These are phyloP conservation scores for Adelosebastes latens DNA, from an alignment of 2,797 vertebrate genomes.

Conservation along the genomic window DNA sequence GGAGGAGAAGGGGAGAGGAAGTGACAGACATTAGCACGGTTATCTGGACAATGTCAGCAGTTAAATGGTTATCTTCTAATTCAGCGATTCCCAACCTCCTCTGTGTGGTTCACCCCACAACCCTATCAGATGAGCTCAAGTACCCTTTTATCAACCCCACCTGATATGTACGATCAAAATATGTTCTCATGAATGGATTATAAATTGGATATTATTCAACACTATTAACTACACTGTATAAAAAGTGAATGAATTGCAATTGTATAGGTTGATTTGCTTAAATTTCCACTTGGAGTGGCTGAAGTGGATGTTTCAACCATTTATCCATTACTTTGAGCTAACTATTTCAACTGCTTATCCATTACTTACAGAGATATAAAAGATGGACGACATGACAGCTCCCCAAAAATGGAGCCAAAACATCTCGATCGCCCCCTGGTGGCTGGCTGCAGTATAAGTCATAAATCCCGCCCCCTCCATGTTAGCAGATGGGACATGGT, in stretches of 20 bases:
- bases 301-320: background rate
- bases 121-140: background rate
- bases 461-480: too few species aligned
- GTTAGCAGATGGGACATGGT: too few species aligned
- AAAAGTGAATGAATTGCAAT: background rate
- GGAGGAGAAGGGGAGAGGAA: background rate
- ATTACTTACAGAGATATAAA: too few species aligned
- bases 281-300: fast-evolving
- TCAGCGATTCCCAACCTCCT: background rate
- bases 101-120: background rate
- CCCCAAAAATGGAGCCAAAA: too few species aligned
- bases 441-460: too few species aligned
- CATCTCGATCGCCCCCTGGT: too few species aligned
- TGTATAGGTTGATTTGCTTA: background rate
- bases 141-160: background rate
- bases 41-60: constrained; percentile 3
- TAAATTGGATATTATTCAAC: background rate
- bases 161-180: background rate
- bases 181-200: background rate
- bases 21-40: background rate
- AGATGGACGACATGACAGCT: too few species aligned
- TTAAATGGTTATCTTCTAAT: background rate
- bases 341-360: background rate
- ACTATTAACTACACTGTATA: background rate
- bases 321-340: background rate